These are phyloP conservation scores for Zoroaster sp. DNA, from an alignment of 53 echinoderm and acorn worm genomes.

Conservation along the genomic window DNA sequence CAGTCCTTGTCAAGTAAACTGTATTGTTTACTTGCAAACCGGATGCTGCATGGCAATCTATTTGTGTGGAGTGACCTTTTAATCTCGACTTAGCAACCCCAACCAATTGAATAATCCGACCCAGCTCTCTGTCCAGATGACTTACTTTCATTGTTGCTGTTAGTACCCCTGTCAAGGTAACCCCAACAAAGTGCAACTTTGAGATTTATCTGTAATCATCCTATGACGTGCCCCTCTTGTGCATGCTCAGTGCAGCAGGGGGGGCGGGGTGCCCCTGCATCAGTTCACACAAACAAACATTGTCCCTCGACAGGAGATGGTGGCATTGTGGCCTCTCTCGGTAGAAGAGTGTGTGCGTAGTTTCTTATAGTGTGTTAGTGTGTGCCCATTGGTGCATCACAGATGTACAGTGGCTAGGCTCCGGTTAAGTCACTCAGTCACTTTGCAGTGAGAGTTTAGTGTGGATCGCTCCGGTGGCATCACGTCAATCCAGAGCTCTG, in stretches of 20 bases:
- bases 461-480: background rate
- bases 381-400: slow-evolving; percentile 27
- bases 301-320: background rate
- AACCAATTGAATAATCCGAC: background rate
- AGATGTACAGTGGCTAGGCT: background rate
- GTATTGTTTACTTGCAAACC: too few relatives aligned
- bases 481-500: background rate
- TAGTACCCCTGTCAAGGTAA: background rate
- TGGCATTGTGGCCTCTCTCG: background rate
- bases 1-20: too few relatives aligned
- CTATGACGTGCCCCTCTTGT: slow-evolving; percentile 7
- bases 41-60: too few relatives aligned
- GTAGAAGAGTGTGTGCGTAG: background rate
- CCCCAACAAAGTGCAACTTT: background rate
- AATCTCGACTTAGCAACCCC: background rate
- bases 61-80: too few relatives aligned
- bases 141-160: background rate
- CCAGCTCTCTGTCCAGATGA: background rate
- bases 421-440: background rate
- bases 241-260: background rate
- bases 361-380: background rate
- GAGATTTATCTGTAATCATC: background rate
- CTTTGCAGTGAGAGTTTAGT: background rate
- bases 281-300: background rate
- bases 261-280: background rate